Base-by-base conservation (phyloP, 1,140 invertebrate genomes). In the Dufourea novaeangliae region DNA sequence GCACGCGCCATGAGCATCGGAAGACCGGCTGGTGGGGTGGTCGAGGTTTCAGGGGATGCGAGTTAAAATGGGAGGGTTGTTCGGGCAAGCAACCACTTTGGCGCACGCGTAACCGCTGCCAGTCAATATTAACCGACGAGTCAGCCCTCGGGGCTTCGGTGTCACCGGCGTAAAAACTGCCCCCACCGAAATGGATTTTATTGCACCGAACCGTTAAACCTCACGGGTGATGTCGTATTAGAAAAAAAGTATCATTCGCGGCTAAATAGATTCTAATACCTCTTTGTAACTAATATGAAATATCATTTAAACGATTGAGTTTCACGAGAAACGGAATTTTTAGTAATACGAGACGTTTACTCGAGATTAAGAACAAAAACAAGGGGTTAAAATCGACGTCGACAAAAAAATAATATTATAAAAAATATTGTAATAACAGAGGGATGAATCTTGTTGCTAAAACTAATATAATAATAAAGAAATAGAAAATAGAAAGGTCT, bases 71-170 rank as follows among this genome's bases (percentile, higher is more conserved):
- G 84, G 84, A 83, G 80, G 75, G 78, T 75, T 86, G 81, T 85
- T 84, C 83, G 72, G 82, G 73, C 78, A 64, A 78, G 83, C 76
- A 74, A 72, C 83, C 87, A 88, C 83, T 86, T 85, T 88, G 88
- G 90, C 89, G 89, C 89, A 91, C 88, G 89, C 90, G 89, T 91
- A 90, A 90, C 86, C 86, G 84, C 84, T 80, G 86, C 88, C 86
- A 90, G 89, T 91, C 90, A 87, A 90, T 91, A 91, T 91, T 90
- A 91, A 89, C 87, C 89, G 84, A 85, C 86, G 78, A 89, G 87
- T 88, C 82, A 79, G 88, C 84, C 85, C n/a, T 81, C 87, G 85
- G 86, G 87, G 82, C 81, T 81, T 87, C 77, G 79, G 57, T 83
- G 83, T 85, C 83, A 80, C 68, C 22, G 77, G 54, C 68, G 82